phyloP scores from a whole-genome alignment of 2,888 invertebrate species.

The Drosophila pegasa region DNA sequence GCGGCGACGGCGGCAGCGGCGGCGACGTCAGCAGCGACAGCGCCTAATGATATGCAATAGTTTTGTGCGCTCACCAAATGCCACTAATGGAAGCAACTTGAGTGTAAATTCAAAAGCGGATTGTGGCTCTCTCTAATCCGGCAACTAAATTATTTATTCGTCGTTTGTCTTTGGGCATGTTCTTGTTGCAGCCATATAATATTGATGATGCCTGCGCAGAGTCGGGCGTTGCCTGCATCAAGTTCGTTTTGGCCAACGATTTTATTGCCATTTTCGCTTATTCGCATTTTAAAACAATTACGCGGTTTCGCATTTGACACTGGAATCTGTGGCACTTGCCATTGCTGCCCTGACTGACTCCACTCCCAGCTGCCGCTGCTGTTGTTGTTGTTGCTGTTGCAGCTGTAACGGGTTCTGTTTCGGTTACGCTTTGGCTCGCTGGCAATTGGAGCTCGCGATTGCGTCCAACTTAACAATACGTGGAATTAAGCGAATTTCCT shows the following conservation, averaged over 20 bases:
- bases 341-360: slow-evolving; percentile 24
- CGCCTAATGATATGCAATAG: slow-evolving; percentile 79
- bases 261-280: slow-evolving; percentile 55
- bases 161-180: slow-evolving; percentile 67
- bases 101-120: slow-evolving; percentile 80
- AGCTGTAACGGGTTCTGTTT: slow-evolving; percentile 34
- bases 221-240: slow-evolving; percentile 12
- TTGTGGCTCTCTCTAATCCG: slow-evolving; percentile 75
- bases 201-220: slow-evolving; percentile 33
- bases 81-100: slow-evolving; percentile 78
- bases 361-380: slow-evolving; percentile 21
- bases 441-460: slow-evolving; percentile 52
- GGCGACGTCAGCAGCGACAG: slow-evolving; percentile 25
- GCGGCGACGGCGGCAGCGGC: slow-evolving; percentile 7
- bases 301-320: slow-evolving; percentile 77
- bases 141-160: slow-evolving; percentile 75
- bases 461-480: slow-evolving; percentile 64
- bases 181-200: slow-evolving; percentile 15
- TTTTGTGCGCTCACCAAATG: slow-evolving; percentile 48
- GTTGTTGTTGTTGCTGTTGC: background rate
- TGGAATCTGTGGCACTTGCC: slow-evolving; percentile 28
- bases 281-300: slow-evolving; percentile 76
- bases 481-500: slow-evolving; percentile 73
- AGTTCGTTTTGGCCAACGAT: slow-evolving; percentile 25
- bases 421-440: slow-evolving; percentile 30